Evolutionary conservation across 2,888 invertebrate genomes (phyloP).

Genomic region (Nasonovia ribisnigri): DNA sequence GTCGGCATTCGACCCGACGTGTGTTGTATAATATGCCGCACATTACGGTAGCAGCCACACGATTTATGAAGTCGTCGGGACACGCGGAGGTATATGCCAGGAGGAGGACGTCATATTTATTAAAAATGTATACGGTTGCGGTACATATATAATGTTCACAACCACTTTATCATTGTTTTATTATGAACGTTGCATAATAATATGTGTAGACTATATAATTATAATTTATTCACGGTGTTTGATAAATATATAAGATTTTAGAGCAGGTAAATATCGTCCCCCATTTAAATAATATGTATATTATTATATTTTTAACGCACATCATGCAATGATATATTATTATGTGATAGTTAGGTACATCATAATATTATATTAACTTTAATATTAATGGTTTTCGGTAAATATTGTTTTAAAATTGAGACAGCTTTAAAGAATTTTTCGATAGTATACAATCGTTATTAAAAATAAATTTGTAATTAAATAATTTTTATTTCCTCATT

Average conservation of each 20-base stretch:
- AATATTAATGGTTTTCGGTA: not conserved
- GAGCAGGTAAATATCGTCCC: not conserved
- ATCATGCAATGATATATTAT: not conserved
- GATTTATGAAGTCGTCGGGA: not conserved
- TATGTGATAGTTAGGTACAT: not conserved
- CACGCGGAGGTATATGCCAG: not conserved
- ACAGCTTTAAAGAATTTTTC: not conserved
- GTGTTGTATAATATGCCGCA: not conserved
- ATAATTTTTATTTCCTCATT: not conserved
- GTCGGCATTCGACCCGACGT: not conserved
- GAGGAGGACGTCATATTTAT: not conserved
- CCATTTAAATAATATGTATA: not conserved
- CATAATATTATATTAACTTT: not conserved
- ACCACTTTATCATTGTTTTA: slow-evolving; percentile 11
- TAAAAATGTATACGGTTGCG: not conserved
- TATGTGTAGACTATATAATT: not conserved
- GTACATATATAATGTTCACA: slow-evolving; percentile 1
- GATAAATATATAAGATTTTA: slow-evolving; percentile 3
- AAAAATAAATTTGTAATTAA: not conserved
- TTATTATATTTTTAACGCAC: not conserved
- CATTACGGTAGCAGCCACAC: slow-evolving; percentile 14
- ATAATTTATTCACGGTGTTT: slow-evolving; percentile 3
- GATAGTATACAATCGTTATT: not conserved
- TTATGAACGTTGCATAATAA: slow-evolving; percentile 10
- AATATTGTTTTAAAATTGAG: not conserved